Percentiles rank a stretch among this genome's conserved stretches.
Evolutionary conservation across 2,113 vertebrate genomes (phyloP).

Genomic region (Lethenteron reissneri): DNA sequence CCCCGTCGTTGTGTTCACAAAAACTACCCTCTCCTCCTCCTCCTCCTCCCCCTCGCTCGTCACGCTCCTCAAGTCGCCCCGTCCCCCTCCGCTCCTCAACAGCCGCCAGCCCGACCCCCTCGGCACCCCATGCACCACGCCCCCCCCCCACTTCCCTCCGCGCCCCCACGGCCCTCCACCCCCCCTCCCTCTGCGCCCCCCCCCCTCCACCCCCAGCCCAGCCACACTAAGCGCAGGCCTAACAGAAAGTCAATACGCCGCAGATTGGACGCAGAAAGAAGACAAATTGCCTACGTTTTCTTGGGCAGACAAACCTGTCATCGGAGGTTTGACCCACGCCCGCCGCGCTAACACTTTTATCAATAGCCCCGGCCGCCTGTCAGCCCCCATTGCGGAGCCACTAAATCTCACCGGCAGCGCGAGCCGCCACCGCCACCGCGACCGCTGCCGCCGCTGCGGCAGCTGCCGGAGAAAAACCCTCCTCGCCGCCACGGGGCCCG

Average conservation of each 20-base stretch:
- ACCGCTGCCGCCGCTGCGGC: too few relatives aligned
- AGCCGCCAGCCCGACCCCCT: not conserved
- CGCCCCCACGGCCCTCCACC: not conserved
- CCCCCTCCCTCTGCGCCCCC: not conserved
- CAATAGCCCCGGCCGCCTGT: not conserved
- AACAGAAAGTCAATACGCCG: slow-evolving; percentile 4
- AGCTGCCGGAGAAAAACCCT: too few relatives aligned
- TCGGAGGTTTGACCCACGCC: not conserved
- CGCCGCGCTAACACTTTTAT: slow-evolving; percentile 2
- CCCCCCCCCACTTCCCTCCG: not conserved
- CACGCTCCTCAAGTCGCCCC: not conserved
- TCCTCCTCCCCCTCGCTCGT: too few relatives aligned
- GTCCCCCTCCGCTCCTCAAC: slow-evolving; percentile 3
- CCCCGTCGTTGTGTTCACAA: too few relatives aligned
- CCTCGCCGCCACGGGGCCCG: too few relatives aligned
- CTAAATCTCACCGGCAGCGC: too few relatives aligned
- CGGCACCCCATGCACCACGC: slow-evolving; percentile 2
- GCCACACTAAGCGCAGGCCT: not conserved
- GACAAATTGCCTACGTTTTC: slow-evolving; percentile 3
- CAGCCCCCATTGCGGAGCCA: too few relatives aligned
- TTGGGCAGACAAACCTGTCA: slow-evolving; percentile 3
- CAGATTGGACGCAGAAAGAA: slow-evolving; percentile 5
- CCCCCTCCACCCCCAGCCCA: not conserved
- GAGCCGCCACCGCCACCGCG: too few relatives aligned
- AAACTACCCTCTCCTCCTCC: too few relatives aligned